Evolutionary conservation across 2,888 invertebrate genomes (phyloP).

Genomic region (Phengaris arion): DNA sequence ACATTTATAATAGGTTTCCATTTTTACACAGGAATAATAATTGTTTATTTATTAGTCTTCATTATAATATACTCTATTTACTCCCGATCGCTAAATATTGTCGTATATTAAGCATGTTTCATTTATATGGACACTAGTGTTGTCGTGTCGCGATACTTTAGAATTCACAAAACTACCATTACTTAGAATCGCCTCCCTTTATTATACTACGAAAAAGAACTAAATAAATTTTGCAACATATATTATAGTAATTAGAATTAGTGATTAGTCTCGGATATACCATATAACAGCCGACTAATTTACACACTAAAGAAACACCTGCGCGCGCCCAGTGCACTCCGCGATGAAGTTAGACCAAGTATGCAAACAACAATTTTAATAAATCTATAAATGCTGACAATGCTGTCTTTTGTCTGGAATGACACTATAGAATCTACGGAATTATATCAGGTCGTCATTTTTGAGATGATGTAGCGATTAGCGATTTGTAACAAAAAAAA

Average conservation of each 20-base stretch:
- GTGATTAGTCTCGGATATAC: slow-evolving; percentile 58
- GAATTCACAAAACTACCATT: slow-evolving; percentile 53
- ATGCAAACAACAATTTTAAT: slow-evolving; percentile 46
- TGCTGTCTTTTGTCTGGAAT: slow-evolving; percentile 79
- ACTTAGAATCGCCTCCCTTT: slow-evolving; percentile 44
- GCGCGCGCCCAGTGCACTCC: slow-evolving; percentile 53
- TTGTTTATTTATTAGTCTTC: slow-evolving; percentile 70
- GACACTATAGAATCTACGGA: slow-evolving; percentile 61
- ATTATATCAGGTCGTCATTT: slow-evolving; percentile 52
- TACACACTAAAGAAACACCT: slow-evolving; percentile 59
- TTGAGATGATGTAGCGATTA: slow-evolving; percentile 41
- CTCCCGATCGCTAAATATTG: slow-evolving; percentile 77
- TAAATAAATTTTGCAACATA: slow-evolving; percentile 50
- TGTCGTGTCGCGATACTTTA: slow-evolving; percentile 56
- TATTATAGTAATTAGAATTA: slow-evolving; percentile 54
- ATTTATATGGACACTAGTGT: slow-evolving; percentile 55
- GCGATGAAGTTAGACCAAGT: slow-evolving; percentile 48
- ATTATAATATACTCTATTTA: slow-evolving; percentile 73
- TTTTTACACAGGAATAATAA: slow-evolving; percentile 79
- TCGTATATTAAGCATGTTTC: slow-evolving; percentile 73
- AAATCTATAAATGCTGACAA: slow-evolving; percentile 78
- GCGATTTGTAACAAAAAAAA: neutral
- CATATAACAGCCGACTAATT: slow-evolving; percentile 57
- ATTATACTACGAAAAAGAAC: slow-evolving; percentile 40
- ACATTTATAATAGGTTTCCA: slow-evolving; percentile 75